Percentiles rank a stretch among this genome's conserved stretches.
Evolutionary conservation across 2,113 vertebrate species (phyloP).

Genomic region (Egretta garzetta): DNA sequence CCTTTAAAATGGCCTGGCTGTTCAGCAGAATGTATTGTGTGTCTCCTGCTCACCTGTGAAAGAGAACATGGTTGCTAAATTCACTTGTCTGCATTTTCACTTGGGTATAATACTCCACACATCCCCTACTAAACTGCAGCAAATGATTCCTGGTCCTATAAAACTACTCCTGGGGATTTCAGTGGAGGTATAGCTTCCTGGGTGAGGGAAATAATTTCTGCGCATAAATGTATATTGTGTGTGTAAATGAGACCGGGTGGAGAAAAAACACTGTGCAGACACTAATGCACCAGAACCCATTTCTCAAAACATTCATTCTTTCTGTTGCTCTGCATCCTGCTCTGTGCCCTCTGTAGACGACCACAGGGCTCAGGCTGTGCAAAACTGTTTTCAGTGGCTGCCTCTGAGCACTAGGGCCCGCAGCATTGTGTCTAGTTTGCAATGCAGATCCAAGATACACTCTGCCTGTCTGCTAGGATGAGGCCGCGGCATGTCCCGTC

Average conservation of each 20-base stretch:
- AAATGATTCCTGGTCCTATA: not conserved
- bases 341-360: not conserved
- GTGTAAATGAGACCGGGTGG: not conserved
- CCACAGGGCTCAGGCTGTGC: not conserved
- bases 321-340: not conserved
- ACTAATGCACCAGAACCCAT: not conserved
- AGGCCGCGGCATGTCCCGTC: not conserved
- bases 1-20: not conserved
- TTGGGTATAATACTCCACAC: not conserved
- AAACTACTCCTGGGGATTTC: not conserved
- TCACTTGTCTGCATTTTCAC: not conserved
- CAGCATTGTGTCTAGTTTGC: not conserved
- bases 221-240: not conserved
- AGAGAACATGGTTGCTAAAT: not conserved
- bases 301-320: not conserved
- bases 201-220: not conserved
- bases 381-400: not conserved
- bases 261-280: not conserved
- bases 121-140: not conserved
- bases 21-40: not conserved
- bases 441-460: not conserved
- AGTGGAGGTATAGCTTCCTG: not conserved
- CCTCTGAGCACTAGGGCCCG: not conserved
- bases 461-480: not conserved
- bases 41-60: not conserved